Evolutionary conservation across 2,888 invertebrate species (phyloP), one percentile per base, ranked within the genome.

Genomic region (Lacanobia wlatinum): DNA sequence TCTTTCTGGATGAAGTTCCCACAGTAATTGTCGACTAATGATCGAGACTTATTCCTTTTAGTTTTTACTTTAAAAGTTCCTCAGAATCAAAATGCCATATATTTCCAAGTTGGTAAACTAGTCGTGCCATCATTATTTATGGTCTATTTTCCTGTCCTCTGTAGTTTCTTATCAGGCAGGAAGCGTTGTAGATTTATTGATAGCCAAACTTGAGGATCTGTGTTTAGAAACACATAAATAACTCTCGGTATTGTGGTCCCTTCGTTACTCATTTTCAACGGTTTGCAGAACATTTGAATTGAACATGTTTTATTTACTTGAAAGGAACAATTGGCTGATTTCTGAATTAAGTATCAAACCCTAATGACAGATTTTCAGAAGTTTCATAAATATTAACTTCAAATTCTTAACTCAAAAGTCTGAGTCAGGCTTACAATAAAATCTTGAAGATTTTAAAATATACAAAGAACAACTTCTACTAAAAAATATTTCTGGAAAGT

Each of bases 11-110:
- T 87, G 83, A 87, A 89, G 79, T 84, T 84, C 81, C 55, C 75
- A 60, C 81, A 74, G 85, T 90, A 89, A 91, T 90, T 90, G 90
- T 88, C 84, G 85, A 81, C 90, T 92, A 90, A 91, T 90, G 90
- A 90, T 83, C 82, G 69, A 67, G 77, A 82, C 78, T 80, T 84
- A 76, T 82, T 77, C 66, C 77, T 66, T 78, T 73, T 66, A 84
- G 78, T 82, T 83, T 80, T 83, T 84, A 73, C 60, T 70, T 58
- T 55, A 38, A 63, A 79, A 84, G 61, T 86, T 82, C 69, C 56
- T 66, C 8, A 40, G 52, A 69, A 61, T 75, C 59, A 71, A 71
- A 79, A 65, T 56, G 28, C 50, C 46, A 40, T 68, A 70, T 40
- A 67, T 70, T 83, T 59, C 62, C 23, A 55, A 71, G 75, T 69